Evolutionary conservation across 2,113 vertebrate species (phyloP), one percentile per base, ranked within the genome.

Genomic region (Etheostoma cragini): DNA sequence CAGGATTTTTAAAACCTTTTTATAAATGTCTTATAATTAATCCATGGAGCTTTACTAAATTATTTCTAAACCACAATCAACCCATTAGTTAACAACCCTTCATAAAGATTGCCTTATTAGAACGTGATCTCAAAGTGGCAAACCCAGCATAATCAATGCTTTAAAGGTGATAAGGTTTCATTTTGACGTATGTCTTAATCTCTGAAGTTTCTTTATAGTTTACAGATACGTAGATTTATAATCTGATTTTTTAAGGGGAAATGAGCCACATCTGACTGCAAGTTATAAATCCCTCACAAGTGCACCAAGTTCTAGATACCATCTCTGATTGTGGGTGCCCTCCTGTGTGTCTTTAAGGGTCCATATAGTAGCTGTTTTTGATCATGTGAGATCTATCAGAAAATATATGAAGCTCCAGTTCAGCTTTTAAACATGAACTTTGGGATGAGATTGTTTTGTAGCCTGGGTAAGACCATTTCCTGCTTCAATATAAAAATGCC

Each of bases 301-400:
- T 35, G 30, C 17, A n/a, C 8, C 8, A n/a, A 45, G 33, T 22
- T 15, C 6, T 16, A 5, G 2, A 4, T 14, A 16, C 1, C n/a
- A 66, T 78, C 53, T 38, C 14, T 52, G 10, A 6, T 10, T 35
- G 16, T 30, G 22, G 57, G 68, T n/a, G 63, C 78, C 78, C 63
- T 30, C 78, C 15, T 35, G 62, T 73, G 78, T 68, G 22, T 35
- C 42, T 17, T 47, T 47, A 11, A 38, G 35, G 22, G 5, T 21
- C 33, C 0, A 17, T 47, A 47, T 17, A 30, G 22, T 5, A 26
- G 19, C 33, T 15, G 7, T 64, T 50, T 49, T 67, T 21, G 7
- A 17, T 65, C 45, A 66, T 10, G 4, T 16, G 14, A 64, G 13
- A 5, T 16, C 22, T 8, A 15, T 33, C 58, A 61, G 30, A 17